Percentiles rank a stretch among this genome's conserved stretches.
These are phyloP conservation scores for Zhuqinia jingwanae DNA, from an alignment of 2,888 invertebrate genomes.

Conservation along the genomic window DNA sequence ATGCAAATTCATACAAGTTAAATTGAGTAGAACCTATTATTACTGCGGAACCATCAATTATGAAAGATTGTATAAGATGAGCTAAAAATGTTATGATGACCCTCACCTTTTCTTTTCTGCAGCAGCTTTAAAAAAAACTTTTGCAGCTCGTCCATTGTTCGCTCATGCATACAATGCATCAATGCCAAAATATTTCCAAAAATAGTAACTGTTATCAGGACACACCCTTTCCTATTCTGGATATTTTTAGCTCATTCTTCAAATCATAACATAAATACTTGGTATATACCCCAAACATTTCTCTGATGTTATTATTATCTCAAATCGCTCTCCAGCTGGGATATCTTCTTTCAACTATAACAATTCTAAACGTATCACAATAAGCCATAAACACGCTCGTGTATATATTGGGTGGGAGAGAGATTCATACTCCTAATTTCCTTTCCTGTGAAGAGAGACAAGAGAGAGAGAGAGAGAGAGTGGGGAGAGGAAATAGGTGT, in stretches of 20 bases:
- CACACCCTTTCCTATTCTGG: conserved; percentile 68
- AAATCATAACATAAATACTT: not conserved
- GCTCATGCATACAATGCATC: conserved; percentile 21
- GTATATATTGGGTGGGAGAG: too few species aligned
- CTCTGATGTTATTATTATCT: too few species aligned
- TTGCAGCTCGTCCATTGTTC: not conserved
- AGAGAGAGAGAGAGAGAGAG: not conserved
- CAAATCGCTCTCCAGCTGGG: not conserved
- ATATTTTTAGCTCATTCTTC: conserved; percentile 38
- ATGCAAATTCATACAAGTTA: not conserved
- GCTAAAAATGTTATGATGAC: conserved; percentile 49
- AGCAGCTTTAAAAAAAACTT: not conserved
- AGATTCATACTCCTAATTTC: not conserved
- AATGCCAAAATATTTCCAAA: conserved; percentile 38
- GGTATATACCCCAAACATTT: conserved; percentile 2
- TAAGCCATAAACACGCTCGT: not conserved
- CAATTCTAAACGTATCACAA: not conserved
- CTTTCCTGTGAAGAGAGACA: not conserved
- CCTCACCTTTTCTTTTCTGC: conserved; percentile 66
- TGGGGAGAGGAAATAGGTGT: not conserved
- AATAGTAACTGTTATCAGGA: conserved; percentile 58
- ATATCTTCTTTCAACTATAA: not conserved
- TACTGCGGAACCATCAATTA: conserved; percentile 31
- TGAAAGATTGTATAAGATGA: conserved; percentile 24
- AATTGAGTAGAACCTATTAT: not conserved